Evolutionary conservation across 2,888 invertebrate genomes (phyloP), one percentile per base, ranked within the genome.

Genomic region (Pterostichus niger): DNA sequence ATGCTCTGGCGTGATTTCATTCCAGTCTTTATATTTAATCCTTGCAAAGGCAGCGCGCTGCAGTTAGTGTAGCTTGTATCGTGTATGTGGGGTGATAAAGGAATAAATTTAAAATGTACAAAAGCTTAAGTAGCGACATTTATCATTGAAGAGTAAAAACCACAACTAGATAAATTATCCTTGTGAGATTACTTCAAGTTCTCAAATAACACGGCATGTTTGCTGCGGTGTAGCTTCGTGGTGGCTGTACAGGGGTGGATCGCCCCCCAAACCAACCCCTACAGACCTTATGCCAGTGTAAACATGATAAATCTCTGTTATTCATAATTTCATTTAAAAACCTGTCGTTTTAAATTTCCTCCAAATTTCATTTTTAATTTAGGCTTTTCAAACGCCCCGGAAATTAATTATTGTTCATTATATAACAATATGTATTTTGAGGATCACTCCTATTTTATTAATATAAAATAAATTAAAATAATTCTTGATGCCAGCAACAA

Each of bases 131-230:
- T 35, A 54, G 33, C 35, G 10, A 44, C 52, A 80, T 80, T 64
- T 80, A 80, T 68, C 80, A 68, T 52, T 49, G 24, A 80, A 68
- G 80, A 49, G 52, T 68, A 80, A 80, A 80, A 80, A 80, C 68
- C 52, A 68, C 68, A 24, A 33, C 54, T 46, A 56, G 71, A 81
- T 81, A 52, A 81, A 81, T 81, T 81, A 81, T 71, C n/a, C 68
- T 73, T 54, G 5, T 40, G 81, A 71, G 71, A 81, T 71, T 81
- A 71, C 56, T 54, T 15, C 64, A 80, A 78, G 49, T 78, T 40
- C 78, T 61, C 35, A 61, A 44, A 78, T 44, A 71, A 71, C 71
- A 15, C 52, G 17, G 31, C 73, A 31, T 75, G 52, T 75, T 75
- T 75, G n/a, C 31, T 49, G 35, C 56, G 13, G 49, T 49, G 49